Evolutionary conservation across 2,797 vertebrate genomes (phyloP).

Genomic region (Sparus aurata): DNA sequence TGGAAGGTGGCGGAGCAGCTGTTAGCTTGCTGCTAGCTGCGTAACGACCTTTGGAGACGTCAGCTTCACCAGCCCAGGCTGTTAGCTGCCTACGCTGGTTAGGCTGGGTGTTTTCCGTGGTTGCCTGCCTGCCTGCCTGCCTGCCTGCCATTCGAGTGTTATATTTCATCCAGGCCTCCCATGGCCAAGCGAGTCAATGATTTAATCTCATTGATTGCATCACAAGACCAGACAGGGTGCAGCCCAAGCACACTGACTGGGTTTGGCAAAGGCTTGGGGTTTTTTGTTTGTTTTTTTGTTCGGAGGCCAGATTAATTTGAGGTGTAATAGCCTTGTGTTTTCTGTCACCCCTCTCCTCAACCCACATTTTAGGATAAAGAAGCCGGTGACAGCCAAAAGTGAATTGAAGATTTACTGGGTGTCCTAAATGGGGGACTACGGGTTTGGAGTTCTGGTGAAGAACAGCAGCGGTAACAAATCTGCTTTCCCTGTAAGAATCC

Average conservation of each 20-base stretch:
- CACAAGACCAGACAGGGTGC: slow-evolving; percentile 81
- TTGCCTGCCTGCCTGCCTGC: slow-evolving; percentile 40
- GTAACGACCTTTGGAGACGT: slow-evolving; percentile 84
- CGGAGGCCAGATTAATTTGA: slow-evolving; percentile 58
- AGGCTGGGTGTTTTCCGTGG: slow-evolving; percentile 70
- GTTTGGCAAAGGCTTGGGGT: slow-evolving; percentile 52
- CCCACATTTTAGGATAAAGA: slow-evolving; percentile 72
- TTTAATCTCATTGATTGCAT: slow-evolving; percentile 83
- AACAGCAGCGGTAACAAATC: slow-evolving; percentile 98
- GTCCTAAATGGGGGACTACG: slow-evolving; percentile 99
- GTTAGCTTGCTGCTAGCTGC: slow-evolving; percentile 85
- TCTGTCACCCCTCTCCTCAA: slow-evolving; percentile 20
- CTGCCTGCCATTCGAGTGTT: slow-evolving; percentile 60
- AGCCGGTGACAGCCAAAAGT: slow-evolving; percentile 79
- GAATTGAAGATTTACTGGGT: slow-evolving; percentile 79
- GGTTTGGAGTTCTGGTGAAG: slow-evolving; percentile 99
- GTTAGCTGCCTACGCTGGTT: slow-evolving; percentile 62
- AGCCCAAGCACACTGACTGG: slow-evolving; percentile 69
- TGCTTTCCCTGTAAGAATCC: slow-evolving; percentile 98
- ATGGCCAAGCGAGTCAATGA: slow-evolving; percentile 74
- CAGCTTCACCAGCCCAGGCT: slow-evolving; percentile 65
- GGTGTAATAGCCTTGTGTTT: slow-evolving; percentile 52
- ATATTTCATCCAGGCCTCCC: slow-evolving; percentile 74
- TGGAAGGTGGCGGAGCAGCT: slow-evolving; percentile 82
- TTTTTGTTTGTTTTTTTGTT: background rate